Evolutionary conservation across 2,113 vertebrate genomes (phyloP), one percentile per base, ranked within the genome.

Genomic region (Sinocyclocheilus rhinocerous): DNA sequence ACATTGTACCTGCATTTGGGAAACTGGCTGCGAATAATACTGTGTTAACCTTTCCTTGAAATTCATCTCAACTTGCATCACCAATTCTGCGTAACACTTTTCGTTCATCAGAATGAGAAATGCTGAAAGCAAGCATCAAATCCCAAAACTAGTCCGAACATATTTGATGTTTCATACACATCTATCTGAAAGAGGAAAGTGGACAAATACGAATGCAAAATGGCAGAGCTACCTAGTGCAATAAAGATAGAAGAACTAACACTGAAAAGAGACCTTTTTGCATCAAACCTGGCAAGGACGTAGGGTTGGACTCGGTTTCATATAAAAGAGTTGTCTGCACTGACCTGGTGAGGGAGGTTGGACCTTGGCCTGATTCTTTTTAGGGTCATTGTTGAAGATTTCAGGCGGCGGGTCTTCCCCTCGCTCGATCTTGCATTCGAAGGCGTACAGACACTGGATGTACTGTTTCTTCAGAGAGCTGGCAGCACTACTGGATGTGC

Each of bases 381-480:
- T 99, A 83, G 95, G 94, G 90, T 99, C 97, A 0, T 96, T 96
- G 87, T 96, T 96, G 86, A 99, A 98, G 92, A 99, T 96, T 90
- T 99, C 98, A 0, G 97, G 96, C 26, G 98, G 98, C 57, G 98
- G 98, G 88, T 99, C 98, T 93, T 99, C 98, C 10, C 98, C 98
- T 7, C 98, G 94, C 92, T 99, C 98, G 10, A 99, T 97, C 95
- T 99, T 99, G 94, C 98, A 99, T 93, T 99, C 98, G 20, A 99
- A 99, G 92, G 98, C 98, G 75, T 99, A 99, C 75, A 99, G 95
- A 96, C 97, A 99, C 92, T 99, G 98, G 93, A 99, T 99, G 92
- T 99, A 99, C 96, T 99, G 98, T 91, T 99, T 99, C 95, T 99
- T 99, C 84, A 99, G 93, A 0, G 98, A 99, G 87, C 98, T 99